Base-by-base conservation (phyloP, 2,113 vertebrate species). In the Lutjanus erythropterus region DNA sequence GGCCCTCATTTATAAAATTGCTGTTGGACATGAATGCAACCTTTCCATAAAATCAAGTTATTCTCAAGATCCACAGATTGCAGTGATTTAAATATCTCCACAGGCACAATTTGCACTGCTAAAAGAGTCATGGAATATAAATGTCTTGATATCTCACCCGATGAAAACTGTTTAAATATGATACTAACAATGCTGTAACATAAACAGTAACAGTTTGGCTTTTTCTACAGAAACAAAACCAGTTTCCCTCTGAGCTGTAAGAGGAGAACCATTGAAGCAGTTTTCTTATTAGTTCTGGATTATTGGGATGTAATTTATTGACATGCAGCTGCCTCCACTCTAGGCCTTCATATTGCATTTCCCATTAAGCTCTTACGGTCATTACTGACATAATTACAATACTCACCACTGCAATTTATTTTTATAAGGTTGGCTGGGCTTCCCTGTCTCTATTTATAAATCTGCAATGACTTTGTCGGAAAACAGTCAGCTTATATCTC, bases 321-420 rank as follows among this genome's bases (percentile, higher is more conserved):
- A 42, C 39, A 55, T 3, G 14, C 18, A 52, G 37, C 33, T 75
- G 9, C 29, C 31, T 47, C 46, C 21, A 44, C 9, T 56, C 27
- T 27, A 4, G 25, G 12, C 16, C 15, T 46, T 64, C 58, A 33
- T n/a, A 44, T 1, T 75, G 0, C 9, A 58, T 58, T 72, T 72
- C 14, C 50, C 18, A 70, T 69, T 46, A 42, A 9, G 12, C 7
- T 16, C 9, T 21, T n/a, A 8, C 11, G 23, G 19, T 58, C 42
- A 35, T 35, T 52, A 50, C 6, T 59, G 15, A 44, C 53, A 73
- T 52, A 42, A 60, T 60, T 52, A 27, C 52, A 73, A 80, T 47
- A n/a, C 31, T 79, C n/a, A 29, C 6, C 11, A 31, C 12, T 53
- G 18, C 35, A 31, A 41, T 62, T 21, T 23, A 44, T 70, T 61